Conservation (phyloP, 2,888 invertebrate species). For the Temnothorax unifasciatus region DNA sequence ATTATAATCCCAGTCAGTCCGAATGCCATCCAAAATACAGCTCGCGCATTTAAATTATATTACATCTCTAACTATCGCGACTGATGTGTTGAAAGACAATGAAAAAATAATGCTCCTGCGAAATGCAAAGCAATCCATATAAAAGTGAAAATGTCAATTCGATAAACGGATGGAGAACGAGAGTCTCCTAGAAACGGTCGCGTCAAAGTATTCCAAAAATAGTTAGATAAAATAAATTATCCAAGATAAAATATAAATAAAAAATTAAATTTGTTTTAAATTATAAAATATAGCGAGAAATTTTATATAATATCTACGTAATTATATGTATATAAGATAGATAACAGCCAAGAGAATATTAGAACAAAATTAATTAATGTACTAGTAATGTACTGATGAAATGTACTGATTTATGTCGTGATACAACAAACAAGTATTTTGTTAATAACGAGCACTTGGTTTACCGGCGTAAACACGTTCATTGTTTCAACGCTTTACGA, state of each 20-base stretch:
- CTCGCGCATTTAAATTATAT: slow-evolving; percentile 6
- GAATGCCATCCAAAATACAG: background rate
- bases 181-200: background rate
- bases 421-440: slow-evolving; percentile 8
- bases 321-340: background rate
- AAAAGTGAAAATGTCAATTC: background rate
- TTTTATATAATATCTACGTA: too few species aligned
- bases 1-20: slow-evolving; percentile 26
- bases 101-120: background rate
- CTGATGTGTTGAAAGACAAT: background rate
- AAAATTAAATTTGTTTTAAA: background rate
- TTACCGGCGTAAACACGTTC: background rate
- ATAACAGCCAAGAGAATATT: background rate
- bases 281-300: background rate
- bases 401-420: background rate
- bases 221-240: background rate
- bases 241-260: background rate
- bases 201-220: background rate
- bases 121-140: background rate
- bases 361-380: background rate
- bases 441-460: background rate
- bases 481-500: slow-evolving; percentile 11
- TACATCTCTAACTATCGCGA: background rate
- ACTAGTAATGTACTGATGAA: background rate
- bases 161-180: background rate